Evolutionary conservation across 1,140 invertebrate species (phyloP).

Genomic region (Atopsyche davidsoni): DNA sequence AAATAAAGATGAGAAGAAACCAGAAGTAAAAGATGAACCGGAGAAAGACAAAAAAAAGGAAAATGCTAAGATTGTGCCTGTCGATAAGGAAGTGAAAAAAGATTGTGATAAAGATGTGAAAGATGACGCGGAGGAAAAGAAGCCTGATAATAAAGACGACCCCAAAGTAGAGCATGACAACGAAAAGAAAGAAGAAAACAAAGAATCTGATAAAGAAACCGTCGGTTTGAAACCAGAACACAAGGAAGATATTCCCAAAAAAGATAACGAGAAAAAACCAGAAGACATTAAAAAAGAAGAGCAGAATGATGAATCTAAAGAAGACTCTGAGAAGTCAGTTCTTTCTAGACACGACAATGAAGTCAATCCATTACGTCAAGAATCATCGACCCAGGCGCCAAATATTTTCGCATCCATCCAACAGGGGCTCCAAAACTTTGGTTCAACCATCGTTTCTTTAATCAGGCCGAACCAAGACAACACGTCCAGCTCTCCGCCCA

Average conservation of each 20-base stretch:
- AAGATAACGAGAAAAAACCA: background rate
- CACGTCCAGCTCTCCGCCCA: constrained; percentile 4
- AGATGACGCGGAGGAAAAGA: background rate
- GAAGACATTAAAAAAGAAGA: background rate
- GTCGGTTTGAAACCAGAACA: background rate
- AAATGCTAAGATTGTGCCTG: background rate
- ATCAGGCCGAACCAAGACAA: constrained; percentile 1
- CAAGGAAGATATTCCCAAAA: background rate
- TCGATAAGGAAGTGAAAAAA: background rate
- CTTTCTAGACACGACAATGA: background rate
- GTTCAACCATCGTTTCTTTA: constrained; percentile 11
- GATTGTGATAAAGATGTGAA: background rate
- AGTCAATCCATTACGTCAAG: background rate
- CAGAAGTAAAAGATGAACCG: background rate
- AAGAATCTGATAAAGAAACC: background rate
- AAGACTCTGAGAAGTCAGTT: background rate
- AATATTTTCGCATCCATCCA: constrained; percentile 15
- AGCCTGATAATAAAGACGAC: background rate
- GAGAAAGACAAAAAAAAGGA: background rate
- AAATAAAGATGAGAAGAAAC: background rate
- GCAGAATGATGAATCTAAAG: constrained; percentile 1
- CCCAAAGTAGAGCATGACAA: constrained; percentile 2
- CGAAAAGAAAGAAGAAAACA: background rate
- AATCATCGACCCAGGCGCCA: constrained; percentile 11
- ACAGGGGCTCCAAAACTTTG: constrained; percentile 18